These are phyloP conservation scores for Tethea ocularis DNA, from an alignment of 2,888 invertebrate species.

Conservation along the genomic window DNA sequence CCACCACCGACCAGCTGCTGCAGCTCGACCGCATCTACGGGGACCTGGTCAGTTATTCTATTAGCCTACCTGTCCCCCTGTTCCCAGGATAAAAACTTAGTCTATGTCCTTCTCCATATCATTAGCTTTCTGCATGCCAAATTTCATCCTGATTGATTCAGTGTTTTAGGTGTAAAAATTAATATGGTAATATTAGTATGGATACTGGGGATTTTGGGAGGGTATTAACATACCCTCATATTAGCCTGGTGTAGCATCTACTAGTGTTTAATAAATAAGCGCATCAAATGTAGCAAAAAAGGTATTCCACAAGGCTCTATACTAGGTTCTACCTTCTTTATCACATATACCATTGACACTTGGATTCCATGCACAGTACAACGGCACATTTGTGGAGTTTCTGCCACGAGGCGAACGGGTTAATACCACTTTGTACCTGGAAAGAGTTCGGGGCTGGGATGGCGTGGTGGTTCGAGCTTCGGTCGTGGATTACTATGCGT, in stretches of 20 bases:
- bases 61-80: no score
- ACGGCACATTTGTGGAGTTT: conserved; percentile 89
- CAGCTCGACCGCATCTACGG: conserved; percentile 55
- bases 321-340: neutral
- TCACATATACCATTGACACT: neutral
- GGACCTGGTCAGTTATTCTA: conserved; percentile 52
- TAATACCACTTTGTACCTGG: conserved; percentile 88
- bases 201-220: no score
- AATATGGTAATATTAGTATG: no score
- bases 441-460: conserved; percentile 88
- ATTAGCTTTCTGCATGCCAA: no score
- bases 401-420: conserved; percentile 84
- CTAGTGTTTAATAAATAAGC: no score
- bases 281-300: no score
- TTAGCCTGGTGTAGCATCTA: no score
- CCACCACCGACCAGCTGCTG: conserved; percentile 71
- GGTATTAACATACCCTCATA: no score
- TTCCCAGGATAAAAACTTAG: no score
- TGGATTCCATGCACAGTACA: conserved; percentile 69
- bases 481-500: conserved; percentile 88
- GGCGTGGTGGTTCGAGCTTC: conserved; percentile 91
- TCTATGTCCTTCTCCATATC: no score
- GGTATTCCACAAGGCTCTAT: neutral
- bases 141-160: no score
- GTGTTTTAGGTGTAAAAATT: no score